Base-by-base conservation (phyloP, 2,888 invertebrate species). In the Calameuta idolon region DNA sequence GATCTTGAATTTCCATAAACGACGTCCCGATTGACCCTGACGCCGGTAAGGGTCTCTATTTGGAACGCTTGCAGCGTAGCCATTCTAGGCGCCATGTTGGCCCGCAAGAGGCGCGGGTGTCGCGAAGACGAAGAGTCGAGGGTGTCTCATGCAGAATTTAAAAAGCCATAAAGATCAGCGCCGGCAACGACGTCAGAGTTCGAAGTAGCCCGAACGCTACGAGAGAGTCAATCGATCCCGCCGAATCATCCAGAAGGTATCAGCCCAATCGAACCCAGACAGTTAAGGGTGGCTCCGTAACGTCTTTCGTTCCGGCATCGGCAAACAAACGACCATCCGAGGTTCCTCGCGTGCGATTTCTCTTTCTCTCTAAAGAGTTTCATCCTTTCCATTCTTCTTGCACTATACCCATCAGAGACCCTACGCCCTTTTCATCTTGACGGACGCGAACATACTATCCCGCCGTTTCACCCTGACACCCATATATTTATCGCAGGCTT, bases 1-100 rank as follows among this genome's bases (percentile, higher is more conserved):
- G 71, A 71, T 71, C 71, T 11, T 15, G 55, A 12, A 71, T 71
- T 71, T 30, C 71, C 71, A 31, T 71, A 30, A 71, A 31, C 71
- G 71, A 71, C 71, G 71, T 31, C 31, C 12, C 71, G 71, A 71
- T 71, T 71, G 31, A 71, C 31, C 71, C 71, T 12, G 33, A 4
- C 11, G 31, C 71, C 12, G 31, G 33, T 11, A 69, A 30, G 69
- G 71, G 5, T n/a, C 71, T 71, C 30, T 71, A 31, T 71, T 31
- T 31, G 71, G 30, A 71, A 9, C 71, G 71, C 23, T 23, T 55
- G 55, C 9, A 55, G 23, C 55, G 55, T 55, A 23, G 23, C 23
- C 15, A 23, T 55, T 55, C 55, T 23, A 55, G 23, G 1, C 5
- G 55, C 55, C 55, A 1, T 9, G 15, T 23, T 55, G 40, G 5